Conservation (phyloP, 1,140 invertebrate genomes). For the Nasonia vitripennis region DNA sequence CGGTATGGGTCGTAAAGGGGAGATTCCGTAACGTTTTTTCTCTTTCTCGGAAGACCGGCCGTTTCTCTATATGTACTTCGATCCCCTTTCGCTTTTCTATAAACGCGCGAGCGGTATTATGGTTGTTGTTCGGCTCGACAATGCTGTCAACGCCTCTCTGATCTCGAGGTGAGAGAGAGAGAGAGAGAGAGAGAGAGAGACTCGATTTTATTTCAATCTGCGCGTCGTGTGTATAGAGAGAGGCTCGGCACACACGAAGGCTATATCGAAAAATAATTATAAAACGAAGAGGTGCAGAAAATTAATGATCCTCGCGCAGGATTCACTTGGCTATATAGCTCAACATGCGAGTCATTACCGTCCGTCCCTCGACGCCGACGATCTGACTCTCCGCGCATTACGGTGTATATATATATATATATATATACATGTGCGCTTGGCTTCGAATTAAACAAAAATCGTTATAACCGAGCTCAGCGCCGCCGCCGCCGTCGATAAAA, state of each 20-base stretch:
- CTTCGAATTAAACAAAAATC: too few relatives aligned
- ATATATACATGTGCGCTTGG: too few relatives aligned
- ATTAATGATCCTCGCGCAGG: slow-evolving; percentile 21
- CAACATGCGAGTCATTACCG: slow-evolving; percentile 1
- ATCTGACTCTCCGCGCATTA: too few relatives aligned
- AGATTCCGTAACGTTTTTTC: not conserved
- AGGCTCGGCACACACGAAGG: not conserved
- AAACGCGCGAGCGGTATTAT: not conserved
- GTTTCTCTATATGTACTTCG: not conserved
- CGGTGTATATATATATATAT: too few relatives aligned
- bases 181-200: too few relatives aligned
- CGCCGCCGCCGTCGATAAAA: not conserved
- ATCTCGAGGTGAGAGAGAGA: too few relatives aligned
- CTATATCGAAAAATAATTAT: slow-evolving; percentile 23
- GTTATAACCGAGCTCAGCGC: too few relatives aligned
- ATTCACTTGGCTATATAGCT: slow-evolving; percentile 23
- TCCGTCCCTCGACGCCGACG: too few relatives aligned
- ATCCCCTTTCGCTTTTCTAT: slow-evolving; percentile 5
- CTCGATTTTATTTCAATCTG: slow-evolving; percentile 12
- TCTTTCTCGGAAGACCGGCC: not conserved
- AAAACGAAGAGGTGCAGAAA: not conserved
- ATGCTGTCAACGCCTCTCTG: not conserved
- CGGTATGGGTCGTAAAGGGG: not conserved
- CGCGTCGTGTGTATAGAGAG: not conserved
- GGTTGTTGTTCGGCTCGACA: not conserved